phyloP scores from a whole-genome alignment of 1,140 invertebrate genomes.

The Onthophagus taurus region DNA sequence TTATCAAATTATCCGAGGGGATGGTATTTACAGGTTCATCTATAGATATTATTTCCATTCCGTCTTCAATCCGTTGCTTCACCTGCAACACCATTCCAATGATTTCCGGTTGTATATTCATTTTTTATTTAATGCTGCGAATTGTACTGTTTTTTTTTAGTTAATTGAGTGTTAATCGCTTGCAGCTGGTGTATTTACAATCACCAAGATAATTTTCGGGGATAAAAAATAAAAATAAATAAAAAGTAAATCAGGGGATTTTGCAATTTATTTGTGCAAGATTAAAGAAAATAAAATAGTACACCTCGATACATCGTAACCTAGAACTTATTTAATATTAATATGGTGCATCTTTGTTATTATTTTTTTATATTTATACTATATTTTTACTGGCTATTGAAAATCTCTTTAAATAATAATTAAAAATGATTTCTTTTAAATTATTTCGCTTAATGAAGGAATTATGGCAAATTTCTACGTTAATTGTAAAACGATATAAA shows the following conservation, averaged over 20 bases:
- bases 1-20: slow-evolving; percentile 31
- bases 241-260: too few relatives aligned
- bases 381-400: too few relatives aligned
- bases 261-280: slow-evolving; percentile 11
- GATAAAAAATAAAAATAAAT: slow-evolving; percentile 10
- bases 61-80: slow-evolving; percentile 18
- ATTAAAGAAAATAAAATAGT: slow-evolving; percentile 30
- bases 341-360: too few relatives aligned
- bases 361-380: too few relatives aligned
- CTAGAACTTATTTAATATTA: too few relatives aligned
- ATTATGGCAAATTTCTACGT: too few relatives aligned
- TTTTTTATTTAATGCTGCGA: background rate
- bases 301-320: too few relatives aligned
- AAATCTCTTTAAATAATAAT: too few relatives aligned
- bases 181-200: slow-evolving; percentile 10
- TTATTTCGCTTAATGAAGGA: too few relatives aligned
- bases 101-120: too few relatives aligned
- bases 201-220: slow-evolving; percentile 9
- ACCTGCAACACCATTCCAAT: slow-evolving; percentile 14
- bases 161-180: slow-evolving; percentile 2
- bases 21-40: slow-evolving; percentile 29
- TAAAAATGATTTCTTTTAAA: too few relatives aligned
- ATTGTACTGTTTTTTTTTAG: background rate
- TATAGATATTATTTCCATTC: slow-evolving; percentile 31
- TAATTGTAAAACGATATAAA: too few relatives aligned